Evolutionary conservation across 2,888 invertebrate species (phyloP), one percentile per base, ranked within the genome.

Genomic region (Acronicta alni): DNA sequence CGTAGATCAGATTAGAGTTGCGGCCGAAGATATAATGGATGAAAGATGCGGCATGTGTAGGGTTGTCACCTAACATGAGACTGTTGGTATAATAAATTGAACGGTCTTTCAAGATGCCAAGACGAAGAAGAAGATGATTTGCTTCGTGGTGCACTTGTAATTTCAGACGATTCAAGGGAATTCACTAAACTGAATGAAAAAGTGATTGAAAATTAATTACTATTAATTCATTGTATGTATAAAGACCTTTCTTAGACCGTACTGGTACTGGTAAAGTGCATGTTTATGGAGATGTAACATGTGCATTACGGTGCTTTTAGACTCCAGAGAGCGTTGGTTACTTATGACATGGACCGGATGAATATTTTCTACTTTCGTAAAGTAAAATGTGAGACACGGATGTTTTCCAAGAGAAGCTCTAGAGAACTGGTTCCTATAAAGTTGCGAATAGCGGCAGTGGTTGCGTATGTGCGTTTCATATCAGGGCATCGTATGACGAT

Each of bases 1-100:
- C 65, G 72, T 73, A 81, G 75, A 84, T 86, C 78, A 78, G 83
- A 84, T 85, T 71, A 80, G 72, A 61, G 66, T 67, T 71, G 57
- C 51, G 42, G 61, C 53, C 73, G 57, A 39, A 35, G 80, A 80
- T 65, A 32, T 74, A 71, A 64, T 51, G 23, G 45, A 45, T 55
- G 56, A 44, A 17, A 57, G 56, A 70, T 59, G 47, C 18, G 66
- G 55, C 41, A 55, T 26, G n/a, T 47, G 42, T 49, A 59, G 67
- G 32, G 43, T 37, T 58, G 59, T 14, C 39, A 37, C 17, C 16
- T 8, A 32, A 41, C 16, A n/a, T 38, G 46, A 14, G 32, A 42
- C 17, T 18, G 30, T 32, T 20, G n/a, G n/a, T n/a, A n/a, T n/a
- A 46, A 14, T n/a, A 42, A 26, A 30, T 43, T 12, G 3, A 46